Base-by-base conservation (phyloP, 1,140 invertebrate genomes). In the Doryteuthis pealeii region DNA sequence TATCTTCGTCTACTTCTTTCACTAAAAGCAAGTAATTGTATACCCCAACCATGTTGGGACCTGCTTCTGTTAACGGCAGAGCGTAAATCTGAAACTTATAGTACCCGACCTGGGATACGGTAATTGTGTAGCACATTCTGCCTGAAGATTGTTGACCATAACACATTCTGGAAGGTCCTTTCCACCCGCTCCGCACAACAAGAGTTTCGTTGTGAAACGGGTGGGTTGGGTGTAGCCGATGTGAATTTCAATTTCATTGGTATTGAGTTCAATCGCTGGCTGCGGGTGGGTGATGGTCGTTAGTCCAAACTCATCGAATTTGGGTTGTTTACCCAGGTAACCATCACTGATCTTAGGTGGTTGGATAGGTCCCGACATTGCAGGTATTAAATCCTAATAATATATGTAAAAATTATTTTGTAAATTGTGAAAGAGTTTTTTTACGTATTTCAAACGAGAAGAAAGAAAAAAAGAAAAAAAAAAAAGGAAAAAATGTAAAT, bases 71-170 rank as follows among this genome's bases (percentile, higher is more conserved):
- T 54, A 76, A 75, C 0, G 87, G 87, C 49, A 86, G 78, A n/a
- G 86, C 87, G 74, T 84, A 88, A 28, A 88, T 83, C 77, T 88
- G 85, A 58, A 88, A 84, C 75, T 88, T 88, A 76, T 86, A 88
- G 73, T 85, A 84, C 10, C 87, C 87, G 3, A 80, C 32, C 12
- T 76, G 58, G 0, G 87, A 83, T 1, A 87, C 82, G 14, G 82
- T 77, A 54, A 87, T 78, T 30, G 81, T 80, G 70, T 85, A 87
- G 74, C 80, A 80, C 58, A 80, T 81, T 58, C 77, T 77, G 1
- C 69, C 14, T 80, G 83, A 62, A 79, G 76, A 31, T 76, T 78
- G 31, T 82, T 78, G 14, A 83, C 77, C 49, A 86, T 78, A 22
- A 80, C 76, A 70, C 78, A 81, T 49, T 83, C 78, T 40, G 80